Evolutionary conservation across 2,113 vertebrate species (phyloP), one percentile per base, ranked within the genome.

Genomic region (Marmota flaviventris): DNA sequence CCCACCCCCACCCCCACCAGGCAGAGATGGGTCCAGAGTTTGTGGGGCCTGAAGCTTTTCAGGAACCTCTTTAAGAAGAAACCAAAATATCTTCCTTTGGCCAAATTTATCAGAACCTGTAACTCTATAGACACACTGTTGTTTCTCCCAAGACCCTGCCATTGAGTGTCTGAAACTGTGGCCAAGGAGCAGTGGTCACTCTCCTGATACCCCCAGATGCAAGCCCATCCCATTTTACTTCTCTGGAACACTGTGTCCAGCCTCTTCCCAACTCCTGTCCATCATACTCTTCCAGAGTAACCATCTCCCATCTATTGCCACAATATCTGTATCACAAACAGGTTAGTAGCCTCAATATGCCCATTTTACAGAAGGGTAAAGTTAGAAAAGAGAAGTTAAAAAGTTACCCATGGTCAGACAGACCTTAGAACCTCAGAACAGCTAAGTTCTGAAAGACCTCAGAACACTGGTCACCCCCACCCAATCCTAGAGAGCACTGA

Each of bases 361-460:
- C 82, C 51, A 29, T 61, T 45, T 94, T 65, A 93, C 73, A 76
- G 89, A 89, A 16, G 65, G 76, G 63, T 39, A 89, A 48, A 75
- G 4, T 63, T 77, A 92, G 32, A 32, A 56, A 89, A 89, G 56
- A 86, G 67, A 94, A 58, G 18, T 16, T 88, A 48, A 63, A 92
- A 91, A 94, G 79, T 42, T 75, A 37, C 5, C 29, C 75, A 48
- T 42, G 58, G 79, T 78, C 82, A 81, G 27, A 7, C 32, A 89
- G 56, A 9, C 45, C n/a, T 34, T 48, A 72, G 84, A 83, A 12
- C 73, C 84, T 90, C 39, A 93, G 63, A n/a, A 48, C 16, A 24
- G 73, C 22, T 93, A 32, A 78, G n/a, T 27, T 72, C 61, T 53
- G 34, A 89, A 78, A 72, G n/a, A 76, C 69, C 51, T 93, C 34